Base-by-base conservation (phyloP, 2,113 vertebrate genomes). In the Lampris megalopsis region DNA sequence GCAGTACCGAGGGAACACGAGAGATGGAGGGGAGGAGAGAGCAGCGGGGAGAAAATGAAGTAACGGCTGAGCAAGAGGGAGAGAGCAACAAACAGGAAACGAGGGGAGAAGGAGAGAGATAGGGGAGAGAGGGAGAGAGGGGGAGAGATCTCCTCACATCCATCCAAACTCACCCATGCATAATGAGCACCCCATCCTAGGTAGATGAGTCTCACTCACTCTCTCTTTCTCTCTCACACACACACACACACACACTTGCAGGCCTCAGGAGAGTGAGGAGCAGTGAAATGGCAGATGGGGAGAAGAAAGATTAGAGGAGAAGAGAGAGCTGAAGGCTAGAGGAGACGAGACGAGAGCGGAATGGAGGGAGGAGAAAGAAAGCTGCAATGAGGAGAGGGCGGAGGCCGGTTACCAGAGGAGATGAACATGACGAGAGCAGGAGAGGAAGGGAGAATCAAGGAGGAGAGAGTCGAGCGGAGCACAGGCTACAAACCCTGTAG, bases 281-380 rank as follows among this genome's bases (percentile, higher is more conserved):
- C 53, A 72, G 61, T 10, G 64, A 72, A 74, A 68, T 68, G 65
- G 80, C 78, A 88, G 86, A 82, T 77, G 80, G 56, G 37, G 68
- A 67, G 41, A 64, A 60, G 47, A 60, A 4, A 59, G 65, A 86
- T 69, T 78, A 71, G 6, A 75, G 36, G 40, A 13, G 56, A 11
- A 37, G 57, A 6, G 43, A 45, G 6, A 45, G n/a, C n/a, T n/a
- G n/a, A n/a, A n/a, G n/a, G n/a, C n/a, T n/a, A n/a, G n/a, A 45
- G 3, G 43, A 45, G 43, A 45, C 3, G 43, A 58, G n/a, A 5
- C 56, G 70, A 45, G 7, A 5, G 43, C 4, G 43, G 43, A 45
- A 6, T 4, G 7, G 43, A 45, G 43, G 4, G 4, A 6, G 43
- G 7, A 6, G 7, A 6, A 45, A 45, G 43, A 45, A 6, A 45